These are phyloP conservation scores for Meriones unguiculatus DNA, from an alignment of 2,113 vertebrate genomes.

Conservation along the genomic window DNA sequence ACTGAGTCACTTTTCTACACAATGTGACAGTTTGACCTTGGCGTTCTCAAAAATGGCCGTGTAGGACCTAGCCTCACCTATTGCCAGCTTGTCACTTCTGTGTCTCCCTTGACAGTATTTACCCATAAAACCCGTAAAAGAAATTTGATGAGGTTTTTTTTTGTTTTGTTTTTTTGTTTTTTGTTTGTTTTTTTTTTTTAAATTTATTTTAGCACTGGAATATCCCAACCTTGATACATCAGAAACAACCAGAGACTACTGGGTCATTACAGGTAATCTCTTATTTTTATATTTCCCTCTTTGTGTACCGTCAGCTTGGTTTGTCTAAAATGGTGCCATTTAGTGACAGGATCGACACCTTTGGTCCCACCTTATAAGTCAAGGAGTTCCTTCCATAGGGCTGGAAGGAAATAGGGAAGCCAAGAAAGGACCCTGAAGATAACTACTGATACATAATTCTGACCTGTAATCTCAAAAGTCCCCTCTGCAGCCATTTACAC, in stretches of 20 bases:
- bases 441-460: neutral
- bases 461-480: neutral
- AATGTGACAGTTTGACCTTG: neutral
- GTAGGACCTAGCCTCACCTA: neutral
- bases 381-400: neutral
- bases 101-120: neutral
- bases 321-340: neutral
- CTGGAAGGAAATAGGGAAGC: neutral
- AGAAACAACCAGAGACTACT: conserved; percentile 94
- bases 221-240: conserved; percentile 98
- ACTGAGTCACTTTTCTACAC: neutral
- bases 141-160: neutral
- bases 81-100: conserved; percentile 14
- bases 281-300: conserved; percentile 1
- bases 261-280: conserved; percentile 97
- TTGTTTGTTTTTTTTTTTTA: conserved; percentile 45
- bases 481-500: neutral
- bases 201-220: conserved; percentile 92
- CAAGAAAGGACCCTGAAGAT: neutral
- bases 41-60: neutral
- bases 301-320: neutral
- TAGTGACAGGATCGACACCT: neutral
- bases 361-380: neutral
- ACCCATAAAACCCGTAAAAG: neutral
- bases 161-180: no score